A percentile compares a stretch with the other conserved stretches of the same genome.
Evolutionary conservation across 92 coral and sea anemone genomes (phyloP).

Genomic region (Parazoanthus darwini): DNA sequence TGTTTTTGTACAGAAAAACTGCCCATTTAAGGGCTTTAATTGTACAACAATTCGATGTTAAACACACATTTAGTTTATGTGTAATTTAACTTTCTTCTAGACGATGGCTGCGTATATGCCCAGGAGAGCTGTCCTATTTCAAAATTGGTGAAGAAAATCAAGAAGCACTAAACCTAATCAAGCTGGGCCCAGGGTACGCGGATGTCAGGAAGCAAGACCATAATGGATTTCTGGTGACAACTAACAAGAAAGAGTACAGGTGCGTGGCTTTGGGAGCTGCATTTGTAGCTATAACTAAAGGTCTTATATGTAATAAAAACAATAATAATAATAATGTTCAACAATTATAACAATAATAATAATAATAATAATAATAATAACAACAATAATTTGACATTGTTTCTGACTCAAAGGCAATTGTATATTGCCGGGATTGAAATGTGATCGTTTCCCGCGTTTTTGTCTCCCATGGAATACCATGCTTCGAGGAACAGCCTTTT

Average conservation of each 20-base stretch:
- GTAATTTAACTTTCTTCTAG: slow-evolving; percentile 44
- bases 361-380: too few relatives aligned
- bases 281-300: neutral
- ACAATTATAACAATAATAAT: too few relatives aligned
- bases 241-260: slow-evolving; percentile 99
- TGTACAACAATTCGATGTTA: neutral
- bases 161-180: slow-evolving; percentile 94
- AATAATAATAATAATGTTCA: too few relatives aligned
- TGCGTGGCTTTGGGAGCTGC: slow-evolving; percentile 7
- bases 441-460: too few relatives aligned
- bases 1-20: too few relatives aligned
- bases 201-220: slow-evolving; percentile 82
- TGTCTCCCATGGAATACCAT: too few relatives aligned
- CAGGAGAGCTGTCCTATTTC: slow-evolving; percentile 90
- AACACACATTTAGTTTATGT: neutral
- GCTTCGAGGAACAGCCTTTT: too few relatives aligned
- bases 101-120: slow-evolving; percentile 87
- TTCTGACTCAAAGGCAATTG: too few relatives aligned
- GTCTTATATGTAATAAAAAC: too few relatives aligned
- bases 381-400: too few relatives aligned
- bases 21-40: too few relatives aligned
- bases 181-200: slow-evolving; percentile 94
- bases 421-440: too few relatives aligned
- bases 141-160: slow-evolving; percentile 91
- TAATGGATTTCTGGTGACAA: slow-evolving; percentile 78